A percentile compares a stretch with the other conserved stretches of the same genome.
Evolutionary conservation across 2,888 invertebrate species (phyloP).

Genomic region (Sinhomidia bicolor): DNA sequence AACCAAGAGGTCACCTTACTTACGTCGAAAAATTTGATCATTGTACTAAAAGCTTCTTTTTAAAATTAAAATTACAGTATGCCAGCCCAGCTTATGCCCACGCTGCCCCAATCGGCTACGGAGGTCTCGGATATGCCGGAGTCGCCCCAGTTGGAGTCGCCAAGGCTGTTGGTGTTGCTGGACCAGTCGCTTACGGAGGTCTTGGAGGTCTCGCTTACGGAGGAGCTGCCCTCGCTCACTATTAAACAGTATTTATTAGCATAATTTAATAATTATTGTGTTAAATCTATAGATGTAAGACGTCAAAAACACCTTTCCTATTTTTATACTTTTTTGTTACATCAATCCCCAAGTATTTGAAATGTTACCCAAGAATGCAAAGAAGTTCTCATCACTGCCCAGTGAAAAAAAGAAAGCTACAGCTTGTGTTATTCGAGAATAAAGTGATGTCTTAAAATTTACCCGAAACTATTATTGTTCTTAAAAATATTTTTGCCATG

Average conservation of each 20-base stretch:
- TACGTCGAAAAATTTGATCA: too few species aligned
- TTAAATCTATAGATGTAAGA: conserved; percentile 22
- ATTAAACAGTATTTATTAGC: conserved; percentile 60
- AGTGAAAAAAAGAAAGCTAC: background rate
- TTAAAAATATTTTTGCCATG: background rate
- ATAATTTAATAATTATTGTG: conserved; percentile 40
- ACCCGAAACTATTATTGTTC: background rate
- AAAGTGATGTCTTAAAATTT: conserved; percentile 33
- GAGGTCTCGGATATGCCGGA: background rate
- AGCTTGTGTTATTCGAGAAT: conserved; percentile 7
- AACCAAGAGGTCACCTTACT: too few species aligned
- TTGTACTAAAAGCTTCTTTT: too few species aligned
- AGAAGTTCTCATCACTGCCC: background rate
- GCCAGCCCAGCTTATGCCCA: conserved; percentile 20
- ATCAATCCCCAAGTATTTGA: background rate
- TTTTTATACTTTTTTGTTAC: conserved; percentile 47
- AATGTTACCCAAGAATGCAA: conserved; percentile 46
- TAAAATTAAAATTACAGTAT: conserved; percentile 8
- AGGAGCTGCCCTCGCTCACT: conserved; percentile 18
- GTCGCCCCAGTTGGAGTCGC: conserved; percentile 46
- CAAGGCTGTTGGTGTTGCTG: conserved; percentile 41
- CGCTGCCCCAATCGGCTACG: conserved; percentile 28
- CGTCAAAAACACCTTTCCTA: conserved; percentile 7
- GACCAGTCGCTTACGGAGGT: conserved; percentile 1
- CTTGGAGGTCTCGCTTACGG: conserved; percentile 41